These are phyloP conservation scores for Camptogramma bilineatum DNA, from an alignment of 2,888 invertebrate species.

Conservation along the genomic window DNA sequence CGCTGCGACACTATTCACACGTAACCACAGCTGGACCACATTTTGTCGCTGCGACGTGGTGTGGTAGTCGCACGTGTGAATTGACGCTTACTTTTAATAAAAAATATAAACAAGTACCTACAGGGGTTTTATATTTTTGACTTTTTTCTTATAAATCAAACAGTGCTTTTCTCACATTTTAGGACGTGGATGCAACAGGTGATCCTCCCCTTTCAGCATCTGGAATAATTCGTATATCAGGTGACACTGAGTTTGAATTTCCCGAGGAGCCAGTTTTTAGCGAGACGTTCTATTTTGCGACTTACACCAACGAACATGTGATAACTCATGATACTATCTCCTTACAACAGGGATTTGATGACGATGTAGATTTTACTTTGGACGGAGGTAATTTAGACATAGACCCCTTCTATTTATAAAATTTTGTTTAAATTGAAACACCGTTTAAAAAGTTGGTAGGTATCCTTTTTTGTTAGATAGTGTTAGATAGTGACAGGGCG, in stretches of 20 bases:
- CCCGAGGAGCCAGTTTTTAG: slow-evolving; percentile 78
- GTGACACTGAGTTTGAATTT: slow-evolving; percentile 66
- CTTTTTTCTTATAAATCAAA: neutral
- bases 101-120: neutral
- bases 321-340: slow-evolving; percentile 58
- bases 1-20: too few relatives aligned
- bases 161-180: slow-evolving; percentile 11
- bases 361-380: slow-evolving; percentile 62
- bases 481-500: too few relatives aligned
- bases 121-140: neutral
- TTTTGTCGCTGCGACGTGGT: too few relatives aligned
- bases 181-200: slow-evolving; percentile 72
- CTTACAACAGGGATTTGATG: slow-evolving; percentile 67
- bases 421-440: too few relatives aligned
- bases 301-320: slow-evolving; percentile 62
- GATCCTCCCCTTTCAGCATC: slow-evolving; percentile 56
- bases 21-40: too few relatives aligned
- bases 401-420: neutral
- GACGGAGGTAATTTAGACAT: slow-evolving; percentile 62
- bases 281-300: slow-evolving; percentile 71
- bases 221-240: slow-evolving; percentile 64
- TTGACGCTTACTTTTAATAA: neutral
- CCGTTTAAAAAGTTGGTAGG: too few relatives aligned
- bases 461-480: too few relatives aligned
- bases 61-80: too few relatives aligned